Percentiles rank a stretch among this genome's conserved stretches.
Conservation (phyloP, 2,888 invertebrate species). For the Metopia argyrocephala region DNA sequence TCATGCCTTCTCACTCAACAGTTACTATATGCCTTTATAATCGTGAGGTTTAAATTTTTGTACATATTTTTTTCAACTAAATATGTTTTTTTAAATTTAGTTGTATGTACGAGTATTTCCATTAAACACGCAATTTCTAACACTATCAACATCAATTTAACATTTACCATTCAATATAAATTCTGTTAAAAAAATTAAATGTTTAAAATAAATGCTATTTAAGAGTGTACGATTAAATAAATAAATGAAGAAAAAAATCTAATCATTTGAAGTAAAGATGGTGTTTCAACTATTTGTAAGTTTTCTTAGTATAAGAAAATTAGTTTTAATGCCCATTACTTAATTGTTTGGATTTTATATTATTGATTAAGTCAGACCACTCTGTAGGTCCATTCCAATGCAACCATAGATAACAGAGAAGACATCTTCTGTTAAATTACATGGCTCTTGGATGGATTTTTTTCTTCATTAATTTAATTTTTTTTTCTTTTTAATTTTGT, state of each 20-base stretch:
- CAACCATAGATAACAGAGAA: no score
- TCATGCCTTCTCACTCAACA: not conserved
- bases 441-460: not conserved
- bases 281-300: not conserved
- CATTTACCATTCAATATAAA: conserved; percentile 61
- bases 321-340: conserved; percentile 59
- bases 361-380: conserved; percentile 25
- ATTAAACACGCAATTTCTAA: conserved; percentile 61
- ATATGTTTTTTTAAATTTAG: conserved; percentile 45
- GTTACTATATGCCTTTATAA: conserved; percentile 22
- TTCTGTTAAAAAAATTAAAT: conserved; percentile 30
- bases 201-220: no score
- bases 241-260: no score
- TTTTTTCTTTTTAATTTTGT: conserved; percentile 5
- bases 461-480: not conserved
- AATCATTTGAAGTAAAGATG: no score
- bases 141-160: conserved; percentile 46
- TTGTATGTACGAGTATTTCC: conserved; percentile 60
- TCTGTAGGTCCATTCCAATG: conserved; percentile 32
- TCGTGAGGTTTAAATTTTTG: conserved; percentile 58
- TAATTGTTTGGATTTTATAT: conserved; percentile 54
- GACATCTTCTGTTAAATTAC: not conserved
- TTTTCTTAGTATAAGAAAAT: conserved; percentile 51
- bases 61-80: conserved; percentile 4
- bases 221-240: not conserved